A percentile compares a stretch with the other conserved stretches of the same genome.
These are phyloP conservation scores for Scyliorhinus canicula DNA, from an alignment of 2,797 vertebrate species.

Conservation along the genomic window DNA sequence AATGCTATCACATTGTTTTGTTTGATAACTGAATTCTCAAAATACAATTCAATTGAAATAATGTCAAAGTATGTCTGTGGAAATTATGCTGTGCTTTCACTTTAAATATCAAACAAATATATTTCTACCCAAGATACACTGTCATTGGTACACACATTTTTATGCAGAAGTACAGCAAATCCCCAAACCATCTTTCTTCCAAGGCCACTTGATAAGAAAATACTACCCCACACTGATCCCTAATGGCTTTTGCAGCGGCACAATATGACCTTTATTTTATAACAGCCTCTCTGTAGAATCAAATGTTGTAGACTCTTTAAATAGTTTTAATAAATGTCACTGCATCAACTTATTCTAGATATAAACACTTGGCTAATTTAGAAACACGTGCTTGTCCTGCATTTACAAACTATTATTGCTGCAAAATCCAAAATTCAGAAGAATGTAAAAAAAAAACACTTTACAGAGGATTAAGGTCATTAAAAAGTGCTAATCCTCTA, in stretches of 20 bases:
- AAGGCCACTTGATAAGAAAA: conserved; percentile 21
- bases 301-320: neutral
- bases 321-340: conserved; percentile 34
- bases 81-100: neutral
- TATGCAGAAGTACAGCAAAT: neutral
- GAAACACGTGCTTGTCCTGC: conserved; percentile 44
- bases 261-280: conserved; percentile 14
- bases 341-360: neutral
- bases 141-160: neutral
- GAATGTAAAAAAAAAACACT: conserved; percentile 72
- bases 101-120: conserved; percentile 20
- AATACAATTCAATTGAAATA: neutral
- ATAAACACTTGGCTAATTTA: conserved; percentile 21
- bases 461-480: conserved; percentile 86
- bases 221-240: neutral
- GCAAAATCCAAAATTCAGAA: conserved; percentile 62
- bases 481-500: conserved; percentile 89
- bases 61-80: neutral
- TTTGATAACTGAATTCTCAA: neutral
- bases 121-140: neutral
- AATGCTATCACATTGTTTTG: neutral
- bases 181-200: neutral
- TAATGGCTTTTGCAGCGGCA: neutral
- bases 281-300: neutral
- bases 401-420: conserved; percentile 56